These are phyloP conservation scores for Halocynthia aurantium DNA, from an alignment of 23 tunicate genomes.

Conservation along the genomic window DNA sequence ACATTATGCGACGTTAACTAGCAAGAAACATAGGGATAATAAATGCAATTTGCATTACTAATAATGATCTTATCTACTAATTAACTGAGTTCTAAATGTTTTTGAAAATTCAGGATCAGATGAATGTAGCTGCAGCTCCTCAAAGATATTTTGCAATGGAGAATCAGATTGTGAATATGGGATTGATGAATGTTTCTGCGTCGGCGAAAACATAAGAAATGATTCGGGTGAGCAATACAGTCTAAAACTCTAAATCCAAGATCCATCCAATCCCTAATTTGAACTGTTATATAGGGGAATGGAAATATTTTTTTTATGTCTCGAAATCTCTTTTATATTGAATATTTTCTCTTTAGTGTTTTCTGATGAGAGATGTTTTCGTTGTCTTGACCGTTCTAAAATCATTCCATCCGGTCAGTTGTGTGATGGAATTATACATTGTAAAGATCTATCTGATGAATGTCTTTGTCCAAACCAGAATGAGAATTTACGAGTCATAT, in stretches of 20 bases:
- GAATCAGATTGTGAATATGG: neutral
- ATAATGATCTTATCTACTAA: neutral
- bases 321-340: neutral
- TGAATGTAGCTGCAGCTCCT: slow-evolving; percentile 2
- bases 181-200: slow-evolving; percentile 14
- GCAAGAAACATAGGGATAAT: neutral
- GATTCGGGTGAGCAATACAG: slow-evolving; percentile 1
- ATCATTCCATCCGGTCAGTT: slow-evolving; percentile 5
- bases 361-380: slow-evolving; percentile 22
- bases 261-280: too few relatives aligned
- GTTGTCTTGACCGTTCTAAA: slow-evolving; percentile 15
- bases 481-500: too few relatives aligned
- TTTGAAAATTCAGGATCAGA: slow-evolving; percentile 1
- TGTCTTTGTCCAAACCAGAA: neutral
- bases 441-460: slow-evolving; percentile 15
- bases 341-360: neutral
- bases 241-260: too few relatives aligned
- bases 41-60: neutral
- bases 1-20: neutral
- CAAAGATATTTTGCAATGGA: slow-evolving; percentile 8
- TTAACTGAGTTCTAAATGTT: neutral
- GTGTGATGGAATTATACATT: slow-evolving; percentile 16
- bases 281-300: too few relatives aligned
- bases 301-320: neutral
- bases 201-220: neutral